Conservation (phyloP, 2,888 invertebrate genomes). For the Ormyrus pomaceus region DNA sequence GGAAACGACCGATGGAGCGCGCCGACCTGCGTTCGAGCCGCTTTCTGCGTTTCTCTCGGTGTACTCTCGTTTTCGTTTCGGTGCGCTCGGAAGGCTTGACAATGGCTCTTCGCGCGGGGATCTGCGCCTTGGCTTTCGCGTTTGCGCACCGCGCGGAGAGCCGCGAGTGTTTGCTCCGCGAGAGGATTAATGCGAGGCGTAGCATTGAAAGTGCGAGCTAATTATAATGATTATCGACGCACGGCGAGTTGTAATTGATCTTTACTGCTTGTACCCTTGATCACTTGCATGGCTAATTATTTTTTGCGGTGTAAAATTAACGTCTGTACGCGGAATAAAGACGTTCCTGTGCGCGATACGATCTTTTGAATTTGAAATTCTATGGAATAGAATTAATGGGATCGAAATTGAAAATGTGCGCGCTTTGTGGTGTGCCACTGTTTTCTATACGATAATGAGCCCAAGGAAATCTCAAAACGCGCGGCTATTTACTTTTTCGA, state of each 20-base stretch:
- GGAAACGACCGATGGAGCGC: constrained; percentile 36
- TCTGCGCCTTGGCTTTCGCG: neutral
- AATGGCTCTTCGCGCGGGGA: neutral
- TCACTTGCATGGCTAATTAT: neutral
- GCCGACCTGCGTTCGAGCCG: constrained; percentile 23
- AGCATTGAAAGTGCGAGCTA: constrained; percentile 26
- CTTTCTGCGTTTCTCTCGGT: neutral
- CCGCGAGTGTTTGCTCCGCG: neutral
- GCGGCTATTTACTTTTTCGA: too few relatives aligned
- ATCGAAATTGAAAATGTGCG: neutral
- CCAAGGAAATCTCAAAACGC: too few relatives aligned
- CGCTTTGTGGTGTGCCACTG: neutral
- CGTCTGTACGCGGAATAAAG: too few relatives aligned
- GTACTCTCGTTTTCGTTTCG: constrained; percentile 26
- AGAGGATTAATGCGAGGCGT: neutral
- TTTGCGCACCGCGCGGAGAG: neutral
- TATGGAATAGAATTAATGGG: neutral
- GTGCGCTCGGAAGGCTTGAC: neutral
- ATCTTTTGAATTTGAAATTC: too few relatives aligned
- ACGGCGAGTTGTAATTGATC: neutral
- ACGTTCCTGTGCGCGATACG: too few relatives aligned
- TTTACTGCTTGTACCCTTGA: neutral
- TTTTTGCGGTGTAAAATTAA: too few relatives aligned
- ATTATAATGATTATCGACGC: constrained; percentile 34
- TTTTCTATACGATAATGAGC: neutral